phyloP scores from a whole-genome alignment of 2,888 invertebrate species.

The Caenorhabditis sp. region DNA sequence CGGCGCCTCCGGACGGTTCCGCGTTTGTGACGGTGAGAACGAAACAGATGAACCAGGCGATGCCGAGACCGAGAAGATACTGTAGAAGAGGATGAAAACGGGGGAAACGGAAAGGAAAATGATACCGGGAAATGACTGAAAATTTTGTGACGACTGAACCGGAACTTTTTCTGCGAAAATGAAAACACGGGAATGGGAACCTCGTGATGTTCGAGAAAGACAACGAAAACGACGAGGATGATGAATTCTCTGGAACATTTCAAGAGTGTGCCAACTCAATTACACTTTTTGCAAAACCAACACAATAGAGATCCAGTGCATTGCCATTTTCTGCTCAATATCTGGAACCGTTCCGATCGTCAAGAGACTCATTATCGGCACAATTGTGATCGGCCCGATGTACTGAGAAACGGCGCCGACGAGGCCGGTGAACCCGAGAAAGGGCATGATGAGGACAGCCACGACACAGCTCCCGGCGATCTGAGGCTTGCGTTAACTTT shows the following conservation, averaged over 20 bases:
- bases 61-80: slow-evolving; percentile 70
- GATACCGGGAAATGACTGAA: slow-evolving; percentile 75
- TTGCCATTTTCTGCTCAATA: slow-evolving; percentile 63
- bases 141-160: slow-evolving; percentile 55
- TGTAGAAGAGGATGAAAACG: neutral
- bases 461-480: slow-evolving; percentile 71
- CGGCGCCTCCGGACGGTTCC: slow-evolving; percentile 66
- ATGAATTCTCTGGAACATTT: slow-evolving; percentile 63
- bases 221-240: slow-evolving; percentile 66
- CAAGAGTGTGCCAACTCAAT: neutral
- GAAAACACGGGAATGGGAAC: slow-evolving; percentile 71
- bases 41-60: slow-evolving; percentile 70
- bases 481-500: no score
- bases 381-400: slow-evolving; percentile 76
- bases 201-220: slow-evolving; percentile 66
- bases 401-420: slow-evolving; percentile 60
- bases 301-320: slow-evolving; percentile 76
- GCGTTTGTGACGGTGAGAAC: slow-evolving; percentile 67
- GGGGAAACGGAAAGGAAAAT: neutral
- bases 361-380: slow-evolving; percentile 70
- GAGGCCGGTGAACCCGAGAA: slow-evolving; percentile 74
- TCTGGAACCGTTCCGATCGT: slow-evolving; percentile 70
- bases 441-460: slow-evolving; percentile 71
- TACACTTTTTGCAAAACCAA: slow-evolving; percentile 43
- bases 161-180: slow-evolving; percentile 47